These are phyloP conservation scores for Amitus sp. DNA, from an alignment of 2,888 invertebrate genomes.

Conservation along the genomic window DNA sequence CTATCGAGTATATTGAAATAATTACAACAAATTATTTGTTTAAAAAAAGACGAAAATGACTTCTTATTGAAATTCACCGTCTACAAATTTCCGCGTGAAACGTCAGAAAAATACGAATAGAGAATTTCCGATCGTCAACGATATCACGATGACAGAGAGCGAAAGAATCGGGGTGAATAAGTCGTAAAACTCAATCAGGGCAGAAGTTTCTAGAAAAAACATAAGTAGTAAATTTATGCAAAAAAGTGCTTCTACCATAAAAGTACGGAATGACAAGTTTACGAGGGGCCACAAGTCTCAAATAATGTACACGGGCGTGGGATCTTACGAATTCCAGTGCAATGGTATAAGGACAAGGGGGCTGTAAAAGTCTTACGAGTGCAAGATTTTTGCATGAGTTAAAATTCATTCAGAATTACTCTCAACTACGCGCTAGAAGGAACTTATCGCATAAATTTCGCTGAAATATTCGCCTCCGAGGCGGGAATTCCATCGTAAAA, in stretches of 20 bases:
- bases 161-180: no score
- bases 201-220: not conserved
- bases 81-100: no score
- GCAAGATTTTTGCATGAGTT: slow-evolving; percentile 6
- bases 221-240: not conserved
- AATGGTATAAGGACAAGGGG: slow-evolving; percentile 1
- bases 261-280: slow-evolving; percentile 2
- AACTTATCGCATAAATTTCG: not conserved
- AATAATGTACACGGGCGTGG: slow-evolving; percentile 2
- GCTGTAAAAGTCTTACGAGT: slow-evolving; percentile 4
- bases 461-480: not conserved
- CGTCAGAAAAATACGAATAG: no score
- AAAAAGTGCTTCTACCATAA: slow-evolving; percentile 7
- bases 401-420: not conserved
- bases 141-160: no score
- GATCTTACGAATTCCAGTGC: slow-evolving; percentile 7
- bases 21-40: no score
- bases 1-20: no score
- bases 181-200: no score
- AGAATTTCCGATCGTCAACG: no score
- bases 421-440: slow-evolving; percentile 17
- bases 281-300: slow-evolving; percentile 3
- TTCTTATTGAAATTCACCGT: no score
- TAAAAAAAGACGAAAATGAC: no score
- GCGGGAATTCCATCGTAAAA: not conserved